Conservation (phyloP, 2,888 invertebrate species). For the Bursaphelenchus okinawaensis region DNA sequence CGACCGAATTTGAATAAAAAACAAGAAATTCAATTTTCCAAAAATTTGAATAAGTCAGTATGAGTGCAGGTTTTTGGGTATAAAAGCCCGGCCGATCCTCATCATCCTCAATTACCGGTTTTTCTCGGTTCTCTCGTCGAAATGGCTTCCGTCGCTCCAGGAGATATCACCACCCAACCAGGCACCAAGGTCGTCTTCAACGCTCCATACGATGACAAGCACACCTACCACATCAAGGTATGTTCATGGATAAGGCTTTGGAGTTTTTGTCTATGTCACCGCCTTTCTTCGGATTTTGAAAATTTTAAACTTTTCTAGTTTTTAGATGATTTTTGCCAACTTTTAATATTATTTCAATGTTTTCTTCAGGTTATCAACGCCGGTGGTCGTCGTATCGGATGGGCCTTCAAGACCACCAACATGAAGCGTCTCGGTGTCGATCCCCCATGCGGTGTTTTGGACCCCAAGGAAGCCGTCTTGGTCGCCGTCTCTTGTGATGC, state of each 20-base stretch:
- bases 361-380: slow-evolving; percentile 28
- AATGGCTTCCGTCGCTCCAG: slow-evolving; percentile 35
- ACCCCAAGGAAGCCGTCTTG: slow-evolving; percentile 36
- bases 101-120: too few species aligned
- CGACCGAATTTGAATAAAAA: too few species aligned
- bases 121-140: too few species aligned
- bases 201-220: slow-evolving; percentile 46
- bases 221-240: slow-evolving; percentile 42
- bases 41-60: too few species aligned
- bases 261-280: neutral
- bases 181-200: slow-evolving; percentile 45
- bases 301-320: neutral
- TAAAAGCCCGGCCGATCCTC: neutral
- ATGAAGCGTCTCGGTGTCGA: slow-evolving; percentile 41
- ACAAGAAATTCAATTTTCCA: too few species aligned
- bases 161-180: slow-evolving; percentile 39
- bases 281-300: neutral
- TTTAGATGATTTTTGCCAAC: neutral
- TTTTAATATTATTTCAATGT: neutral
- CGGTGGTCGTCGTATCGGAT: slow-evolving; percentile 38
- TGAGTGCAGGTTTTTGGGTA: neutral
- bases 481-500: slow-evolving; percentile 31
- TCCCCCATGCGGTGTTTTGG: slow-evolving; percentile 38
- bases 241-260: neutral
- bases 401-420: slow-evolving; percentile 42